Percentiles rank a stretch among this genome's conserved stretches.
Conservation (phyloP, 1,140 invertebrate species). For the Mizuhopecten yessoensis region DNA sequence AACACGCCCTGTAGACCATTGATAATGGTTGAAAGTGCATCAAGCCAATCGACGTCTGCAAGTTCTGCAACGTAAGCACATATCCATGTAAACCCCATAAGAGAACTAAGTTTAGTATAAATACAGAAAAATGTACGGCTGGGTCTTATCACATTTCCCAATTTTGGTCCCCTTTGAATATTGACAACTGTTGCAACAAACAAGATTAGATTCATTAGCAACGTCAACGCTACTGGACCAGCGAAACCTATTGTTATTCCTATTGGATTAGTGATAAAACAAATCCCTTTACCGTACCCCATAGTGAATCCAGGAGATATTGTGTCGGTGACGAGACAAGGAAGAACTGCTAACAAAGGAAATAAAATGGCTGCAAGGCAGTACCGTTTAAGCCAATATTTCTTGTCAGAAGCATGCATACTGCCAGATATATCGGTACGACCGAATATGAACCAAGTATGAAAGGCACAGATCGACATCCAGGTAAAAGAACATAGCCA, state of each 20-base stretch:
- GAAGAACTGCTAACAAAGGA: neutral
- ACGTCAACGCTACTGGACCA: neutral
- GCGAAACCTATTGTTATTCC: no score
- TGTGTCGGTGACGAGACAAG: neutral
- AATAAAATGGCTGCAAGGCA: neutral
- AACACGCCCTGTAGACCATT: neutral
- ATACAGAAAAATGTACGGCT: constrained; percentile 1
- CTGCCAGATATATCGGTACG: no score
- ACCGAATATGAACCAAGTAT: no score
- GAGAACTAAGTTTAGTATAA: constrained; percentile 16
- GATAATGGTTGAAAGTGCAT: neutral
- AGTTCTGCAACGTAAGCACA: neutral
- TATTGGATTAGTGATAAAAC: no score
- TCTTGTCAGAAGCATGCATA: no score
- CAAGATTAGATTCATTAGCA: neutral
- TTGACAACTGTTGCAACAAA: neutral
- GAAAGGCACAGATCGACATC: no score
- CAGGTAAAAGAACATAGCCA: no score
- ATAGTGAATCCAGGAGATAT: neutral
- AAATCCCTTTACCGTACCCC: neutral
- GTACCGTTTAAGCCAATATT: no score
- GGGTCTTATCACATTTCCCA: neutral
- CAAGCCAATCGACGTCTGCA: neutral
- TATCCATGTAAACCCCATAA: constrained; percentile 18
- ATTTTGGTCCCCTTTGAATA: neutral